Conservation (phyloP, 1,140 invertebrate genomes). For the Drosophila suzukii region DNA sequence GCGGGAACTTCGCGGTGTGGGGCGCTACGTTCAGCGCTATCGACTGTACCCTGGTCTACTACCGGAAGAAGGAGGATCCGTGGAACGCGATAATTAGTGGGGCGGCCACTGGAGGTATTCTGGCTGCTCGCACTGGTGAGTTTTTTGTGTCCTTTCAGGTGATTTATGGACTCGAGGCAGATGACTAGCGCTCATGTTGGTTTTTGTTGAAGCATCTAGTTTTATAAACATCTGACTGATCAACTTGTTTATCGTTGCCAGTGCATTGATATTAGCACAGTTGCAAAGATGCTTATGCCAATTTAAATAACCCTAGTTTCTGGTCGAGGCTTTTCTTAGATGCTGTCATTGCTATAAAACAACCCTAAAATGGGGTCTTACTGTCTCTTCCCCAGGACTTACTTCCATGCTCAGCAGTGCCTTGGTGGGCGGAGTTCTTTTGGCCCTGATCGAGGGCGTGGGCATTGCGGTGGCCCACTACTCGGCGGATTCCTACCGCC, state of each 20-base stretch:
- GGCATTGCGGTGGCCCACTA: conserved; percentile 53
- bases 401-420: conserved; percentile 63
- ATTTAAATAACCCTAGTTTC: too few relatives aligned
- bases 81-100: conserved; percentile 71
- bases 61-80: conserved; percentile 62
- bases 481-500: conserved; percentile 62
- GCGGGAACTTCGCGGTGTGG: conserved; percentile 67
- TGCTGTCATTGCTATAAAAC: too few relatives aligned
- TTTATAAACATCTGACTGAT: too few relatives aligned
- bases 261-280: too few relatives aligned
- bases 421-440: conserved; percentile 53
- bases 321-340: too few relatives aligned
- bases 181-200: too few relatives aligned
- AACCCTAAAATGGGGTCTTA: too few relatives aligned
- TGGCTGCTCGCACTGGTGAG: conserved; percentile 62
- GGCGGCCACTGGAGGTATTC: conserved; percentile 56
- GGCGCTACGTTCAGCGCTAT: conserved; percentile 65
- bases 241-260: too few relatives aligned
- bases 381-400: conserved; percentile 31
- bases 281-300: too few relatives aligned
- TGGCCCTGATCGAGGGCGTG: conserved; percentile 62
- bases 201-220: too few relatives aligned
- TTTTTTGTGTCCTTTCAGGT: not conserved
- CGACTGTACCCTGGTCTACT: conserved; percentile 57
- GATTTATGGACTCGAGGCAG: not conserved